These are phyloP conservation scores for Bombus confusus DNA, from an alignment of 1,140 invertebrate genomes.

Conservation along the genomic window DNA sequence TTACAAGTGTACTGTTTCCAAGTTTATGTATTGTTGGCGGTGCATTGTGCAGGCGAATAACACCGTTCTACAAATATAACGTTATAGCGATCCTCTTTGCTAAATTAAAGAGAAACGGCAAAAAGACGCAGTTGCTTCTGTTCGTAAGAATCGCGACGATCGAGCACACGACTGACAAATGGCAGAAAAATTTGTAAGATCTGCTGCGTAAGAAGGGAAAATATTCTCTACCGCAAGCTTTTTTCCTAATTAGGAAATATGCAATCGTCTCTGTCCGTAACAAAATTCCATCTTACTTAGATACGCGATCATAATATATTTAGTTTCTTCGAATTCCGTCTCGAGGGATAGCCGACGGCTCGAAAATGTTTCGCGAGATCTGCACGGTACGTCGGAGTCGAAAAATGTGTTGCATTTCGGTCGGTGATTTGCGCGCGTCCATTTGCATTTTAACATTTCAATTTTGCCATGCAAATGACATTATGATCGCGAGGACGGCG, in stretches of 20 bases:
- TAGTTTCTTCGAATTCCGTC: not conserved
- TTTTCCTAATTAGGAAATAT: not conserved
- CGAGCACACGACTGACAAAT: no score
- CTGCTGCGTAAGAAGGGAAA: not conserved
- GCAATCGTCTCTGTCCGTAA: not conserved
- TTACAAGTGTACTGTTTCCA: no score
- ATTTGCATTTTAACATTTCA: slow-evolving; percentile 42
- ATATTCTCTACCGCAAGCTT: not conserved
- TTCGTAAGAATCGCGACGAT: no score
- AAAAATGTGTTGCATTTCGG: slow-evolving; percentile 21
- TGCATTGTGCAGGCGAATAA: no score
- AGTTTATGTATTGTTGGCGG: no score
- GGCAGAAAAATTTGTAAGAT: accelerated
- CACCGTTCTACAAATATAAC: no score
- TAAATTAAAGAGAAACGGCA: no score
- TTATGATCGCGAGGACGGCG: slow-evolving; percentile 21
- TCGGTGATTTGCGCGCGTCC: slow-evolving; percentile 13
- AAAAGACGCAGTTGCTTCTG: no score
- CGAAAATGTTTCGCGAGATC: not conserved
- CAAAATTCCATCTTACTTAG: not conserved
- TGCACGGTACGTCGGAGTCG: not conserved
- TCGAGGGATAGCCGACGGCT: not conserved
- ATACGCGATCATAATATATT: not conserved
- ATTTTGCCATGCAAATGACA: slow-evolving; percentile 33
- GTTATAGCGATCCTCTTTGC: no score